Base-by-base conservation (phyloP, 1,140 invertebrate genomes). In the Lordiphosa collinella region DNA sequence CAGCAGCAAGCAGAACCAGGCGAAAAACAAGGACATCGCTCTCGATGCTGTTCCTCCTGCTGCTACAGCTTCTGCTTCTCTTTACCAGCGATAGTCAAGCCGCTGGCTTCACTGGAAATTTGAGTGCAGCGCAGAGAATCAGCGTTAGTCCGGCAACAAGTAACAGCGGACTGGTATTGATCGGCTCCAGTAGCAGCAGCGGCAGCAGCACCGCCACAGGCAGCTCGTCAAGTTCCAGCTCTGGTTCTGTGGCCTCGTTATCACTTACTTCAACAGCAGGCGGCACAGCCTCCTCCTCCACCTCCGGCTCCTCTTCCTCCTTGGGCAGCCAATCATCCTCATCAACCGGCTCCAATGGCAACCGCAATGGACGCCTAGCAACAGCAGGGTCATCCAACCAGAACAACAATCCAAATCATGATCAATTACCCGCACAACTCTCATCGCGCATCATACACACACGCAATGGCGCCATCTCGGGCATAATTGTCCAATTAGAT, bases 401-500 rank as follows among this genome's bases (percentile, higher is more conserved):
- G 38, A 59, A 70, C 37, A 73, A 56, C 35, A 64, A 63, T 49
- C 38, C 69, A 46, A 72, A 80, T 43, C 63, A 73, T 69, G 90
- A 90, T 68, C 88, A 90, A 86, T 84, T 89, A 62, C 85, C 86
- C 48, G 86, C 90, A 25, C 90, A 90, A 69, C 72, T 88, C 63
- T 89, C 90, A 46, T 94, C 94, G 43, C 92, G 96, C 64, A 94
- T 95, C 54, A 95, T 97, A 29, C 91, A 93, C 63, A 97, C 96
- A 51, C 96, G 96, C 85, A 96, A 97, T 88, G 97, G 97, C 38
- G 94, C 95, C 78, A 92, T 98, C 14, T 93, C 95, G 74, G 97
- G 97, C 16, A 92, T 96, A 67, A 95, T 97, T 67, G 93, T 96
- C 12, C 94, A 93, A 60, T 93, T 96, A 52, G 94, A 96, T 70